phyloP scores from a whole-genome alignment of 2,113 vertebrate species.

The Puma concolor region DNA sequence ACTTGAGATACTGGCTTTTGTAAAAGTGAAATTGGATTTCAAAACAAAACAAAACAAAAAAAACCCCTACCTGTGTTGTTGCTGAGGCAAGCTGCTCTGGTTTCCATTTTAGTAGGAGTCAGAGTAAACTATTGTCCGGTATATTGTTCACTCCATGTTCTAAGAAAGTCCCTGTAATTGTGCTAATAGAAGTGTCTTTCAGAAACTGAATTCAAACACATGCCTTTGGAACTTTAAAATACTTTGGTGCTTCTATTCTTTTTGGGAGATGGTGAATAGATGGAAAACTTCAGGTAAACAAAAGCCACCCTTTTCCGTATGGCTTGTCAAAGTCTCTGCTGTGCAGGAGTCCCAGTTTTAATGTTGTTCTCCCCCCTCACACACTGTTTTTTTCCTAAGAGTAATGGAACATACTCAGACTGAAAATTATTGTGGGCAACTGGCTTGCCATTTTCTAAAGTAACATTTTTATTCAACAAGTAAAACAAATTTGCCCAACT shows the following conservation, averaged over 20 bases:
- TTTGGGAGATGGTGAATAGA: background rate
- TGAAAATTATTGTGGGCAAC: slow-evolving; percentile 53
- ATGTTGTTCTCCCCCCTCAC: background rate
- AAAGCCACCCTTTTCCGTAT: background rate
- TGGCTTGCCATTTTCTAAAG: slow-evolving; percentile 68
- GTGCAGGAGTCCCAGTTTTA: background rate
- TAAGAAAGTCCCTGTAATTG: background rate
- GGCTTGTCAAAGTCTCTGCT: background rate
- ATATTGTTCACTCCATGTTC: background rate
- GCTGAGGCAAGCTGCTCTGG: background rate
- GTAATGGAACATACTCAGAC: slow-evolving; percentile 30
- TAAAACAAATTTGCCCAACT: slow-evolving; percentile 71
- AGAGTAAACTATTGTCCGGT: background rate
- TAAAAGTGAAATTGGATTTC: slow-evolving; percentile 33
- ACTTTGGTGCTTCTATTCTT: background rate
- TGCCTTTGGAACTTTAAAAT: background rate
- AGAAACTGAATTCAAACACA: background rate
- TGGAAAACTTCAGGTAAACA: background rate
- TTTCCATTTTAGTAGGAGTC: slow-evolving; percentile 16
- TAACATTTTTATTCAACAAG: slow-evolving; percentile 73
- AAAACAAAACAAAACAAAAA: background rate
- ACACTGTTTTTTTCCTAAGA: background rate
- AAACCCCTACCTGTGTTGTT: background rate
- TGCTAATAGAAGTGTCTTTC: background rate
- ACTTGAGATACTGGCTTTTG: slow-evolving; percentile 21